phyloP scores from a whole-genome alignment of 2,113 vertebrate species.

The Gambusia holbrooki region DNA sequence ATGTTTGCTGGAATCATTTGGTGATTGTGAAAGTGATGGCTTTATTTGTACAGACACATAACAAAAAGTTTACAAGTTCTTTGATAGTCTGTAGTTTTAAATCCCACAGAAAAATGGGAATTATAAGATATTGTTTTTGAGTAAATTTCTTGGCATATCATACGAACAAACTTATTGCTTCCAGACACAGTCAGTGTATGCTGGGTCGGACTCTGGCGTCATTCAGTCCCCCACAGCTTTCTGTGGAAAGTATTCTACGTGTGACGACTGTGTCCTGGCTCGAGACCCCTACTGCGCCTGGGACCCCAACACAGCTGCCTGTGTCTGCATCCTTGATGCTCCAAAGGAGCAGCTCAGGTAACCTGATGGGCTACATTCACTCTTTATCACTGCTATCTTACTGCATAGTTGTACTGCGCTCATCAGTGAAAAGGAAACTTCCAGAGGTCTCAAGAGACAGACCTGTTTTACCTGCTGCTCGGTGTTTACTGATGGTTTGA shows the following conservation, averaged over 20 bases:
- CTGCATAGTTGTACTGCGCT: conserved; percentile 7
- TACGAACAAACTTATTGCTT: conserved; percentile 1
- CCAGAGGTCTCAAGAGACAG: background rate
- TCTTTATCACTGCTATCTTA: background rate
- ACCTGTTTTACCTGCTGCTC: conserved; percentile 24
- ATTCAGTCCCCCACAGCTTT: conserved; percentile 91
- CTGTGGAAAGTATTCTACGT: conserved; percentile 87
- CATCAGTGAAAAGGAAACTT: background rate
- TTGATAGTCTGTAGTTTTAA: too few species aligned
- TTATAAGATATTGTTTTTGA: background rate
- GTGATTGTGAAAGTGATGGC: too few species aligned
- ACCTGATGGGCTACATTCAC: conserved; percentile 2
- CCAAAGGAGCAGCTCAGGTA: conserved; percentile 47
- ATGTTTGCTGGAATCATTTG: too few species aligned
- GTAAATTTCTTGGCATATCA: background rate
- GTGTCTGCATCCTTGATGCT: conserved; percentile 77
- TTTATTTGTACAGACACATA: too few species aligned
- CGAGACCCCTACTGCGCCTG: conserved; percentile 97
- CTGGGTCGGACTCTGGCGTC: conserved; percentile 89
- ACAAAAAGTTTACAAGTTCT: too few species aligned
- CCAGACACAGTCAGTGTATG: conserved; percentile 88
- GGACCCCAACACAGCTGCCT: conserved; percentile 75
- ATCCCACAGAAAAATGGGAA: too few species aligned
- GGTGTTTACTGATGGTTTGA: background rate
- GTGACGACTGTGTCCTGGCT: conserved; percentile 89